Conservation (phyloP, 2,113 vertebrate genomes). For the Rhipidura dahli region DNA sequence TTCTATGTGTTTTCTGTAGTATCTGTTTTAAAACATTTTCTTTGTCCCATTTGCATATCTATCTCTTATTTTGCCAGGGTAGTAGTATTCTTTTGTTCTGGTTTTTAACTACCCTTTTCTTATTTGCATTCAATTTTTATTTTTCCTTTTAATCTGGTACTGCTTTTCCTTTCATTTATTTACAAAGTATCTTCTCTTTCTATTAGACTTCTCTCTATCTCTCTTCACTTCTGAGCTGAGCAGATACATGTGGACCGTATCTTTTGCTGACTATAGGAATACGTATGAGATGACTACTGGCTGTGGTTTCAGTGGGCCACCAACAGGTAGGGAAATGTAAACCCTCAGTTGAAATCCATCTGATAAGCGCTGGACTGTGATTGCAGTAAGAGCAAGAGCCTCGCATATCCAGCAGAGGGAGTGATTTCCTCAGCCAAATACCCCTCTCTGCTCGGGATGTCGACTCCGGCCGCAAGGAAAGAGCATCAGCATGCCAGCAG, state of each 20-base stretch:
- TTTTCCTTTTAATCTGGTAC: background rate
- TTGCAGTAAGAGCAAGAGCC: background rate
- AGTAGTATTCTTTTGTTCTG: background rate
- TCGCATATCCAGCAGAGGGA: constrained; percentile 37
- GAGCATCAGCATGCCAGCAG: accelerated
- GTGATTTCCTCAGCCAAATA: constrained; percentile 8
- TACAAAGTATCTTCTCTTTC: background rate
- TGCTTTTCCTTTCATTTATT: background rate
- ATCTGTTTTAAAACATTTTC: background rate
- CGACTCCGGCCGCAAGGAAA: background rate
- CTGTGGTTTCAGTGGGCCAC: background rate
- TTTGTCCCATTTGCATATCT: background rate
- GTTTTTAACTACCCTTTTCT: background rate
- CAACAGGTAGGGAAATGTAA: background rate
- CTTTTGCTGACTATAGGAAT: background rate
- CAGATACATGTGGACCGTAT: background rate
- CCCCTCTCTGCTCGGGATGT: background rate
- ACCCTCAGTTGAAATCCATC: accelerated
- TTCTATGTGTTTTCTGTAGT: background rate
- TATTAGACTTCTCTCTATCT: background rate
- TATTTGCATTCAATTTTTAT: background rate
- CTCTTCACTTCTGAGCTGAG: background rate
- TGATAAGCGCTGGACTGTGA: background rate
- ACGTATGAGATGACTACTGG: background rate
- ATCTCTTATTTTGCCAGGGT: background rate